phyloP scores from a whole-genome alignment of 2,797 vertebrate genomes.

The Ptychadena robeensis region DNA sequence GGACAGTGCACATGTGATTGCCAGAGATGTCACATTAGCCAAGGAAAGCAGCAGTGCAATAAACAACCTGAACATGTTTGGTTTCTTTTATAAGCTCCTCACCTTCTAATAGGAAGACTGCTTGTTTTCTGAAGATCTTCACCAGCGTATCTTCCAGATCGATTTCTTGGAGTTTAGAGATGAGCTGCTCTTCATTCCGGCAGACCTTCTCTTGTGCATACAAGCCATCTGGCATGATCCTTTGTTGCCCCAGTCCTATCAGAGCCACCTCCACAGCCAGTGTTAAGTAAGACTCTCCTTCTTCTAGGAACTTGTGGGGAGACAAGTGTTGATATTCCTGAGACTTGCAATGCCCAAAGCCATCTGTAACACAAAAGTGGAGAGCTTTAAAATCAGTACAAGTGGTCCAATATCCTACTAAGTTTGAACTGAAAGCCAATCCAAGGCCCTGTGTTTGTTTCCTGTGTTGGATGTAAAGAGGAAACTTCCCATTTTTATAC shows the following conservation, averaged over 20 bases:
- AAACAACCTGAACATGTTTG: background rate
- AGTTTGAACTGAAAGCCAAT: too few relatives aligned
- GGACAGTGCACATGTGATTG: too few relatives aligned
- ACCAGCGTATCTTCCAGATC: constrained; percentile 86
- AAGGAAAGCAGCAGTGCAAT: background rate
- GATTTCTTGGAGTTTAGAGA: constrained; percentile 91
- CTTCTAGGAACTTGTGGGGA: constrained; percentile 86
- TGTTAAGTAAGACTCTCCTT: constrained; percentile 86
- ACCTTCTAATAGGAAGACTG: constrained; percentile 92
- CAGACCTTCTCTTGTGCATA: constrained; percentile 96
- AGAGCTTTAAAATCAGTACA: too few relatives aligned
- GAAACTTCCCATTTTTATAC: too few relatives aligned
- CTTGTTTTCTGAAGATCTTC: constrained; percentile 94
- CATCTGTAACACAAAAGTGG: constrained; percentile 74
- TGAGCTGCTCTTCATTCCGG: constrained; percentile 92
- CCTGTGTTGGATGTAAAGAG: too few relatives aligned
- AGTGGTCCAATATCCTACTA: too few relatives aligned
- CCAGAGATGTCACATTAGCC: background rate
- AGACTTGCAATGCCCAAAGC: constrained; percentile 84
- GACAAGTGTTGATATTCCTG: constrained; percentile 87
- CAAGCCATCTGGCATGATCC: constrained; percentile 93
- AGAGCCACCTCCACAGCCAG: constrained; percentile 91
- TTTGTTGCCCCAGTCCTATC: constrained; percentile 91
- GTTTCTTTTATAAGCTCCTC: constrained; percentile 41
- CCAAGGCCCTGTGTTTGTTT: too few relatives aligned